Percentiles rank a stretch among this genome's conserved stretches.
phyloP scores from a whole-genome alignment of 2,888 invertebrate species.

The Spilarctia lutea region DNA sequence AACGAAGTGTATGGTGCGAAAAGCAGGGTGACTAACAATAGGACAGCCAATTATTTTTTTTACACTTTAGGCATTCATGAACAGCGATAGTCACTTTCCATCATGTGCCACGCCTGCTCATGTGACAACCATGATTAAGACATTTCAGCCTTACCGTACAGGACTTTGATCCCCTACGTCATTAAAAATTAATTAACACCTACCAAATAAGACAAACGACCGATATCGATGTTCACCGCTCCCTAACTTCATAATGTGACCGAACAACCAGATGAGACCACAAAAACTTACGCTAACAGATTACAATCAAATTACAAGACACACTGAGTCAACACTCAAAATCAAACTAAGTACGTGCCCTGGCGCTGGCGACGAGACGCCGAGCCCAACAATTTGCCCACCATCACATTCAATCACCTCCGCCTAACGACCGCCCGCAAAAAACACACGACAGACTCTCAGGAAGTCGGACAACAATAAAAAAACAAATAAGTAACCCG shows the following conservation, averaged over 20 bases:
- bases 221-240: slow-evolving; percentile 42
- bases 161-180: slow-evolving; percentile 55
- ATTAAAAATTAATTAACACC: slow-evolving; percentile 77
- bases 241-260: slow-evolving; percentile 48
- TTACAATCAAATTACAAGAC: slow-evolving; percentile 69
- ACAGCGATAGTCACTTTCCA: no score
- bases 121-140: slow-evolving; percentile 58
- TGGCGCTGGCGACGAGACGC: slow-evolving; percentile 26
- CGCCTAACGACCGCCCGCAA: slow-evolving; percentile 80
- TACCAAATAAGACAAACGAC: slow-evolving; percentile 54
- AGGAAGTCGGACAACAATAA: slow-evolving; percentile 84
- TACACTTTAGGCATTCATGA: no score
- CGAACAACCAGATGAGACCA: slow-evolving; percentile 49
- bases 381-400: slow-evolving; percentile 72
- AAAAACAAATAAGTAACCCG: slow-evolving; percentile 85
- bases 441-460: slow-evolving; percentile 83
- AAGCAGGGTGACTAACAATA: no score
- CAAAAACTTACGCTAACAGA: slow-evolving; percentile 61
- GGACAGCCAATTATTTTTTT: no score
- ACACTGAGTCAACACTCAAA: slow-evolving; percentile 69
- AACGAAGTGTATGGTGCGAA: no score
- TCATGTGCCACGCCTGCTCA: no score
- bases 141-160: slow-evolving; percentile 59
- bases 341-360: slow-evolving; percentile 67
- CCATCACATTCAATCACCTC: slow-evolving; percentile 85